Base-by-base conservation (phyloP, 92 coral and sea anemone genomes). In the Porites lobata region DNA sequence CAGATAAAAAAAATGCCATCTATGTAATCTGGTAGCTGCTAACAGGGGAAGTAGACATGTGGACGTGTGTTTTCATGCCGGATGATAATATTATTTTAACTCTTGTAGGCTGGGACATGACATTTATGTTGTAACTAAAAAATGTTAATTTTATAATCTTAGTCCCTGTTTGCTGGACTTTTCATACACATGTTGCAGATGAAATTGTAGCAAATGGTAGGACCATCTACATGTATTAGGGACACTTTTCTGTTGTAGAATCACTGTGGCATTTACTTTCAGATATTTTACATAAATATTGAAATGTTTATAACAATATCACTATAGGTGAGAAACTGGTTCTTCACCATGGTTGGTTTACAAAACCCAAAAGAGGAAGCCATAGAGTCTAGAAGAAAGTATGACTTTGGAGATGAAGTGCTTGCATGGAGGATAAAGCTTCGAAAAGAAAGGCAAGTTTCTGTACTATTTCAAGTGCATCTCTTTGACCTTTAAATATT, bases 371-470 rank as follows among this genome's bases (percentile, higher is more conserved):
- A 62, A 62, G 21, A 62, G 66, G 66, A 62, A 62, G 66, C 66
- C 66, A 62, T 12, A 62, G 66, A 62, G 66, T 62, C 66, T 62
- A 62, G 66, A 14, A 62, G 66, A 62, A 62, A 62, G 20, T 62
- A 62, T 11, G 66, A 62, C 66, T 62, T 62, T 62, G n/a, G 66
- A 11, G 66, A 62, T 62, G 20, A 62, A 69, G 85, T 80, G 65
- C 72, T 80, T 17, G 85, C 85, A 64, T 80, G 85, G 75, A 80
- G 85, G 85, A 80, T 80, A 80, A 80, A 80, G 65, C 75, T 80
- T 54, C 62, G 85, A 50, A 80, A 65, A 80, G 75, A 80, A 50
- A 69, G 75, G 85, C 64, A 65, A 70, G 87, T 51, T 79, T 67
- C 71, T 14, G 12, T 38, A 79, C 77, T 29, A 14, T 72, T 47